phyloP scores from a whole-genome alignment of 2,113 vertebrate species.

The Addax nasomaculatus region DNA sequence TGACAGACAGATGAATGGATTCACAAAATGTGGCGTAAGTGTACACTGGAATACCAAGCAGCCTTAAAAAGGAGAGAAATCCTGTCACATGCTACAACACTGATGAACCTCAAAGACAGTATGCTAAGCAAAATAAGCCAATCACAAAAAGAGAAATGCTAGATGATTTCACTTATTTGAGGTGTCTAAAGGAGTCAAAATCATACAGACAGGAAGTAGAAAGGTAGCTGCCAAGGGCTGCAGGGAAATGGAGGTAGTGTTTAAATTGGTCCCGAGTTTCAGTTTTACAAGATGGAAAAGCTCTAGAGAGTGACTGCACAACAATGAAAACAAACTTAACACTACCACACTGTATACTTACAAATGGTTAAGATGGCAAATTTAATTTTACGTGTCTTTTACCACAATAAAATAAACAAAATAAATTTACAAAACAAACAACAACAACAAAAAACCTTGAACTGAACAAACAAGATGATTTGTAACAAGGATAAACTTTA shows the following conservation, averaged over 20 bases:
- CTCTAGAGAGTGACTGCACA: not conserved
- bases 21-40: not conserved
- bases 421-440: not conserved
- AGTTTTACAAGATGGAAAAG: not conserved
- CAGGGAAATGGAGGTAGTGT: not conserved
- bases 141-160: not conserved
- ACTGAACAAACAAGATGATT: not conserved
- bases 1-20: not conserved
- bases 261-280: not conserved
- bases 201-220: not conserved
- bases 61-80: not conserved
- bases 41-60: not conserved
- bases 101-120: not conserved
- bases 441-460: not conserved
- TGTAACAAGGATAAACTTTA: not conserved
- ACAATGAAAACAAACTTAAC: not conserved
- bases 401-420: not conserved
- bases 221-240: not conserved
- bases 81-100: not conserved
- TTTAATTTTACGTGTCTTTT: not conserved
- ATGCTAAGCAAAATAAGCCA: not conserved
- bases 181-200: not conserved
- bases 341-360: not conserved
- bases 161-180: not conserved
- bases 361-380: not conserved